Base-by-base conservation (phyloP, 2,888 invertebrate species). In the Meandrusa payeni region DNA sequence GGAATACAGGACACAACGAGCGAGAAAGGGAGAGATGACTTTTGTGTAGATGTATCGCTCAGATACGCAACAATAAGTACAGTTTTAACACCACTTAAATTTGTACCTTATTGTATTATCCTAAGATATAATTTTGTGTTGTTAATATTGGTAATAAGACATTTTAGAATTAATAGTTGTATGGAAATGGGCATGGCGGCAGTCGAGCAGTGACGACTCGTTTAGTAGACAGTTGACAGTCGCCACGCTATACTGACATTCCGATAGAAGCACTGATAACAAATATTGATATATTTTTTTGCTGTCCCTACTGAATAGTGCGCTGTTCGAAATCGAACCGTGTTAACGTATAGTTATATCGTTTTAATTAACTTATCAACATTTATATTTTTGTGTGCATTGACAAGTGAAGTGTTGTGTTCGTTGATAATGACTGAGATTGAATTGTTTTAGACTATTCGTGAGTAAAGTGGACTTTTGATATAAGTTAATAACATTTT, bases 151-250 rank as follows among this genome's bases (percentile, higher is more conserved):
- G 45, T 50, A 39, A 57, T 71, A 52, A 24, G 52, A 34, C 54
- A 23, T 68, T 61, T 68, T 48, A 43, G 19, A 12, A 5, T 31
- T 6, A 11, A 20, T 31, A 40, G 24, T 58, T 60, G 54, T 61
- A 61, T 69, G 57, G 72, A 81, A 81, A 85, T 83, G 85, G 87
- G 87, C 86, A 85, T 83, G 86, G 86, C 86, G 77, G 77, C 75
- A 70, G 74, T 73, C 72, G 68, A 73, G 72, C 79, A 78, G 77
- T 81, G 86, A 82, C 82, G 81, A 83, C 80, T 82, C 83, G 80
- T 81, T 86, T 87, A 87, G 87, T 86, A 86, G 82, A 86, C 85
- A 86, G 73, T 86, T 87, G 87, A 87, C 87, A 86, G 83, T 83
- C 86, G 76, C 83, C 85, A 83, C 85, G 81, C 86, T 81, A 83